Percentiles rank a stretch among this genome's conserved stretches.
These are phyloP conservation scores for Cololabis saira DNA, from an alignment of 2,113 vertebrate genomes.

Conservation along the genomic window DNA sequence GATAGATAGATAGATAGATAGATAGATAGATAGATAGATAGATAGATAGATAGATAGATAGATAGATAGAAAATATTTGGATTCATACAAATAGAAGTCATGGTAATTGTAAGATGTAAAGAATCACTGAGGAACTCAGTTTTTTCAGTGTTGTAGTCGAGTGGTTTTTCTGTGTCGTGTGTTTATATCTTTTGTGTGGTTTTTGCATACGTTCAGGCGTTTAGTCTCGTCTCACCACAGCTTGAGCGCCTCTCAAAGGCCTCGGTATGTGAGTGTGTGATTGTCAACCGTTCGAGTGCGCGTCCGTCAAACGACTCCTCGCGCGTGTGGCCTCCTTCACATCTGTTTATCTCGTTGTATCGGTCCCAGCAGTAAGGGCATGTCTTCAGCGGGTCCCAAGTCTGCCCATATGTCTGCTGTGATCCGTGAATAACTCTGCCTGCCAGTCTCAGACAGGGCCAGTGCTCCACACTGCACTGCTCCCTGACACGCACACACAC, in stretches of 20 bases:
- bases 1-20: too few relatives aligned
- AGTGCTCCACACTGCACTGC: constrained; percentile 44
- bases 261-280: neutral
- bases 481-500: constrained; percentile 30
- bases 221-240: neutral
- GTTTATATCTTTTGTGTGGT: neutral
- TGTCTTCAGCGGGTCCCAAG: constrained; percentile 67
- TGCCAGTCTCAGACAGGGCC: constrained; percentile 68
- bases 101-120: too few relatives aligned
- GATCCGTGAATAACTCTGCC: constrained; percentile 78
- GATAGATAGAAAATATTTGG: too few relatives aligned
- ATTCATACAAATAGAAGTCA: too few relatives aligned
- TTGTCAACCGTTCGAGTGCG: constrained; percentile 2
- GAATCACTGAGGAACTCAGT: too few relatives aligned
- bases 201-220: neutral
- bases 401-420: constrained; percentile 77
- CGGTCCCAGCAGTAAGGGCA: constrained; percentile 71
- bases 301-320: constrained; percentile 29
- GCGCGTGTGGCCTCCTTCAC: constrained; percentile 53
- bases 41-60: too few relatives aligned
- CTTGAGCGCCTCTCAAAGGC: constrained; percentile 3
- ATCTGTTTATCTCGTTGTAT: constrained; percentile 73
- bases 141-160: too few relatives aligned
- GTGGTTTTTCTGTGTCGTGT: too few relatives aligned
- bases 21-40: too few relatives aligned